Percentiles rank a stretch among this genome's conserved stretches.
Conservation (phyloP, 2,797 vertebrate species). For the Trematomus bernacchii region DNA sequence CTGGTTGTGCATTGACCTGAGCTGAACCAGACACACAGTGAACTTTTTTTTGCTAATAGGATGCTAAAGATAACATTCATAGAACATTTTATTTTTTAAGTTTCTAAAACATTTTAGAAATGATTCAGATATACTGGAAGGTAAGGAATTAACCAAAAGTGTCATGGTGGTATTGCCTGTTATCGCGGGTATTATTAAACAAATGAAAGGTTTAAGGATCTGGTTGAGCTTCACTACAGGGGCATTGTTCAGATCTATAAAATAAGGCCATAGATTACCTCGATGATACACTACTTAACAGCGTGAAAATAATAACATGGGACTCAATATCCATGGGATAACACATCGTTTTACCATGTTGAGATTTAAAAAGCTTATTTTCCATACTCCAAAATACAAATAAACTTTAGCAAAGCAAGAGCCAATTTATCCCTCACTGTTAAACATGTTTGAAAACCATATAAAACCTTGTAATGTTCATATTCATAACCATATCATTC, state of each 20-base stretch:
- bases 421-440: neutral
- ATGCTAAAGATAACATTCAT: no score
- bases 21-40: neutral
- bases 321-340: neutral
- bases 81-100: neutral
- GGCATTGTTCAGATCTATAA: constrained; percentile 4
- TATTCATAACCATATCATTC: constrained; percentile 35
- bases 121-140: neutral
- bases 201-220: neutral
- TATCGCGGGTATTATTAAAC: neutral
- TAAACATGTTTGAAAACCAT: neutral
- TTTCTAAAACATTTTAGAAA: neutral
- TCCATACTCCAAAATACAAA: neutral
- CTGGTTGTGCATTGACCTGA: neutral
- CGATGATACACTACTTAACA: constrained; percentile 2
- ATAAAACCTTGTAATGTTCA: neutral
- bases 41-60: neutral
- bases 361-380: neutral
- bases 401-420: neutral
- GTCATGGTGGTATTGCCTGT: neutral
- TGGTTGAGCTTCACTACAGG: constrained; percentile 7
- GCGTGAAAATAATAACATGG: constrained; percentile 3
- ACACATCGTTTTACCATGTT: neutral
- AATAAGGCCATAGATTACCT: constrained; percentile 13
- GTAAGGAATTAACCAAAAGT: neutral